These are phyloP conservation scores for Ciconia maguari DNA, from an alignment of 2,113 vertebrate genomes.

Conservation along the genomic window DNA sequence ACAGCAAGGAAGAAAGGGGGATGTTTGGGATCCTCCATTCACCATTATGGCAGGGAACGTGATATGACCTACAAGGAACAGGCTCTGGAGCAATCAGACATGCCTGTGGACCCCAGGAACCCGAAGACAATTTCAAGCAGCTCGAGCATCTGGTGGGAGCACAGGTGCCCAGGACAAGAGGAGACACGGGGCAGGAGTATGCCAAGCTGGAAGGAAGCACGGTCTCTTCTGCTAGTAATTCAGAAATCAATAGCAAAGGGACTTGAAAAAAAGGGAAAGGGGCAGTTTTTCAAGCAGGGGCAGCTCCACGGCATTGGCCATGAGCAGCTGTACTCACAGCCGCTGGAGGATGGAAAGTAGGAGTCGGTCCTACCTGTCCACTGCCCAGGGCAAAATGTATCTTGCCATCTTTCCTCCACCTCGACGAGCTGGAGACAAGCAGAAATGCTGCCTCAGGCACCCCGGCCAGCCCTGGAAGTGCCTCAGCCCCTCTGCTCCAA, in stretches of 20 bases:
- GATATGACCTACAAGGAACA: not conserved
- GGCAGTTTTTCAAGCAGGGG: not conserved
- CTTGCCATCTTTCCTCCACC: not conserved
- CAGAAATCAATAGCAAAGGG: not conserved
- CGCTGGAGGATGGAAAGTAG: not conserved
- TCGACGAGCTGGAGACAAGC: not conserved
- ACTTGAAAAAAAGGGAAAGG: not conserved
- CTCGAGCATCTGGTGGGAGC: fast-evolving
- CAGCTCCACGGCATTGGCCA: fast-evolving
- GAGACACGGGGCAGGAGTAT: not conserved
- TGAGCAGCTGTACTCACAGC: not conserved
- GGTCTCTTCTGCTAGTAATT: not conserved
- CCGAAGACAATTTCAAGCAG: not conserved
- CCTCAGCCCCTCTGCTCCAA: not conserved
- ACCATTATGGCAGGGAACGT: fast-evolving
- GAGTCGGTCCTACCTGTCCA: not conserved
- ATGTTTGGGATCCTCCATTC: not conserved
- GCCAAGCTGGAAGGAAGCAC: not conserved
- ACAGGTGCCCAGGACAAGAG: not conserved
- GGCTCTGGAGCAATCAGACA: not conserved
- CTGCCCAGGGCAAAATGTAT: not conserved
- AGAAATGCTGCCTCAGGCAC: not conserved
- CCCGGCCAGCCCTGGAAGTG: fast-evolving
- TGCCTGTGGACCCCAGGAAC: not conserved
- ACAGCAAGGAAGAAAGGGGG: not conserved